Evolutionary conservation across 53 echinoderm and acorn worm species (phyloP).

Genomic region (Echinarachnius parma): DNA sequence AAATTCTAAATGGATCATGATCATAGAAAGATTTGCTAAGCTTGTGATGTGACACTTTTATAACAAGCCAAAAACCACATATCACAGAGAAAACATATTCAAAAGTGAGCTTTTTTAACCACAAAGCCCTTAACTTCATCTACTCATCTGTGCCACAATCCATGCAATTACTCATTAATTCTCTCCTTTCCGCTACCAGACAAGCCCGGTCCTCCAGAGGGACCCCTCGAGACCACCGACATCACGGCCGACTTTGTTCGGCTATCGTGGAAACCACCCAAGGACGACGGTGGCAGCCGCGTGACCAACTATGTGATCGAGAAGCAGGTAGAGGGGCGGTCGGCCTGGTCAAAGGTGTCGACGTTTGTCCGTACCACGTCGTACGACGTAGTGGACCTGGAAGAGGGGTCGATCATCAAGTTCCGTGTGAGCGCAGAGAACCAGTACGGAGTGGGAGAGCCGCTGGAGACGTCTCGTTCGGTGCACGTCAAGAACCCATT

Average conservation of each 20-base stretch:
- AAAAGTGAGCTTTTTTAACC: no score
- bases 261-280: constrained; percentile 98
- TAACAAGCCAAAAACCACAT: no score
- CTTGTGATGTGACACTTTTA: no score
- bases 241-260: constrained; percentile 89
- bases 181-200: constrained; percentile 36
- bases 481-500: constrained; percentile 80
- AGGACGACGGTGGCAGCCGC: constrained; percentile 94
- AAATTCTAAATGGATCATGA: no score
- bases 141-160: no score
- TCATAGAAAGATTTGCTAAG: no score
- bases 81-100: no score
- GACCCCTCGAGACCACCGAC: constrained; percentile 93
- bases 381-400: constrained; percentile 68
- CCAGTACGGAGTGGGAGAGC: constrained; percentile 86
- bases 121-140: no score
- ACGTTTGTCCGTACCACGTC: constrained; percentile 74
- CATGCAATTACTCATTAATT: no score
- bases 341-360: constrained; percentile 84
- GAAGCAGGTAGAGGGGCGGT: constrained; percentile 68
- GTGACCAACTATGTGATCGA: constrained; percentile 97
- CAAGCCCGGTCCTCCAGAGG: constrained; percentile 85
- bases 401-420: constrained; percentile 72
- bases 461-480: constrained; percentile 57
- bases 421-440: constrained; percentile 95